These are phyloP conservation scores for Musca domestica DNA, from an alignment of 1,140 invertebrate species.

Conservation along the genomic window DNA sequence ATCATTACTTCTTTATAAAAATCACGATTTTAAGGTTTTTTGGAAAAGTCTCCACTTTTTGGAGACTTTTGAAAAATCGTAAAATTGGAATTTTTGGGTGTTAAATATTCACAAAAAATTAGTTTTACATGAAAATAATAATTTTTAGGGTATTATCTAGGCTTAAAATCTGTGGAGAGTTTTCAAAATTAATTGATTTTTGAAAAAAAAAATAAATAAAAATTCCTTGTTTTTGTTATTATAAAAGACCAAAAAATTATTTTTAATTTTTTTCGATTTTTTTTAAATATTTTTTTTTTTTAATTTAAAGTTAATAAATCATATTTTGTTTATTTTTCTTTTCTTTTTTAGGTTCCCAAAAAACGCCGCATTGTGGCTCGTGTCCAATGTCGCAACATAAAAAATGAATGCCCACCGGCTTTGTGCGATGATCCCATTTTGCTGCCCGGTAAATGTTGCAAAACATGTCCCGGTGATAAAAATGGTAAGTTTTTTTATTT, in stretches of 20 bases:
- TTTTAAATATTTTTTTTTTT: neutral
- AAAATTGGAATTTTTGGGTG: no score
- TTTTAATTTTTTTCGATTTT: neutral
- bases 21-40: no score
- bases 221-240: neutral
- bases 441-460: conserved; percentile 82
- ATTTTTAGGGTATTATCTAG: no score
- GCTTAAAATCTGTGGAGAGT: no score
- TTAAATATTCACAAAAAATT: no score
- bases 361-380: conserved; percentile 81
- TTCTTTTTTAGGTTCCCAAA: conserved; percentile 70
- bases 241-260: neutral
- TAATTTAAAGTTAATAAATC: neutral
- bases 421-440: conserved; percentile 83
- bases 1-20: no score
- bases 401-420: conserved; percentile 83
- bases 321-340: neutral
- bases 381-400: conserved; percentile 84
- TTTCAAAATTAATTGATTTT: no score
- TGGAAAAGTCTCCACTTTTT: no score
- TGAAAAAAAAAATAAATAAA: no score
- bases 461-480: conserved; percentile 77
- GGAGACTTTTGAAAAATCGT: no score
- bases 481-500: conserved; percentile 64
- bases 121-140: no score